A percentile compares a stretch with the other conserved stretches of the same genome.
These are phyloP conservation scores for Narcine bancroftii DNA, from an alignment of 2,113 vertebrate genomes.

Conservation along the genomic window DNA sequence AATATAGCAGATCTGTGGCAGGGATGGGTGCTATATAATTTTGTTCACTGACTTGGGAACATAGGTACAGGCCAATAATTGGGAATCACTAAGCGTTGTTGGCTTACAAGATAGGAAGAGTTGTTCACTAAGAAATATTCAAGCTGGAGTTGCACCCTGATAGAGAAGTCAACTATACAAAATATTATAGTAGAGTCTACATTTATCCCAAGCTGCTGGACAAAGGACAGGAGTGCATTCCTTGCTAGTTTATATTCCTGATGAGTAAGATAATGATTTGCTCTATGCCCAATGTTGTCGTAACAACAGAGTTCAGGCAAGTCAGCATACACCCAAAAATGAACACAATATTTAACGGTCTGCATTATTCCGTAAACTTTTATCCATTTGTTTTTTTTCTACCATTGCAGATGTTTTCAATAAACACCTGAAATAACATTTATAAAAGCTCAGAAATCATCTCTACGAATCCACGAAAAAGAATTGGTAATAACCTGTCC, in stretches of 20 bases:
- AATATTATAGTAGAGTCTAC: too few species aligned
- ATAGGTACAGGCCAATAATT: background rate
- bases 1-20: background rate
- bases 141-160: too few species aligned
- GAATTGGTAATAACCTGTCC: slow-evolving; percentile 31
- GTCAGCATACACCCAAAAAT: background rate
- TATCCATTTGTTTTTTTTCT: background rate
- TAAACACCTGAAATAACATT: background rate
- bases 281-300: background rate
- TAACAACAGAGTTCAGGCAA: too few species aligned
- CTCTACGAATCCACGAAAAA: background rate
- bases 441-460: slow-evolving; percentile 5
- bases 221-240: background rate
- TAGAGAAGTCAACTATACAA: too few species aligned
- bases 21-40: background rate
- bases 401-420: background rate
- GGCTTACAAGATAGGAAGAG: background rate
- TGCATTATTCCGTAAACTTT: slow-evolving; percentile 46
- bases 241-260: background rate
- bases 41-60: background rate
- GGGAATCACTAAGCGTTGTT: background rate
- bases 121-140: background rate
- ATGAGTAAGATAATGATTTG: background rate
- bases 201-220: too few species aligned
- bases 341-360: slow-evolving; percentile 44